Conservation (phyloP, 2,797 vertebrate genomes). For the Anniella stebbinsi region DNA sequence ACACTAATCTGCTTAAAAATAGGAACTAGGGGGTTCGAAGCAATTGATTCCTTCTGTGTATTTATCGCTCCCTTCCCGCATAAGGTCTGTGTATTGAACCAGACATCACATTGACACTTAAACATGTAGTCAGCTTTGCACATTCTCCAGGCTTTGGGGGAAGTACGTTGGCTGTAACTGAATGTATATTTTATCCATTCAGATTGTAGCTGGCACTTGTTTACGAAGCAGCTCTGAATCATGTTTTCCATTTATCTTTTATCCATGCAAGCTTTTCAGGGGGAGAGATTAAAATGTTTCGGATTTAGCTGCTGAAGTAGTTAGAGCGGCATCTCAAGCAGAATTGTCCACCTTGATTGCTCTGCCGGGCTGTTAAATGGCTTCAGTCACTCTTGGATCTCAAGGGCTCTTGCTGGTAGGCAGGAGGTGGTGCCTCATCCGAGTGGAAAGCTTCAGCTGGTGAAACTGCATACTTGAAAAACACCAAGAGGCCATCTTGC, state of each 20-base stretch:
- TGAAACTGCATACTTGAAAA: not conserved
- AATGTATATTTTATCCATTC: conserved; percentile 4
- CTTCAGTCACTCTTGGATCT: not conserved
- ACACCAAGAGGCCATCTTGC: not conserved
- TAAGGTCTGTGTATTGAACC: conserved; percentile 19
- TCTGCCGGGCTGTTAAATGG: fast-evolving
- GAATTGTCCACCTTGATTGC: not conserved
- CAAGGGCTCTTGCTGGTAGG: not conserved
- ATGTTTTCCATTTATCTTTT: not conserved
- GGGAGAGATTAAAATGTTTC: not conserved
- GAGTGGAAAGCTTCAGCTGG: not conserved
- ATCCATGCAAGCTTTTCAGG: not conserved
- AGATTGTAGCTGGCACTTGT: conserved; percentile 19
- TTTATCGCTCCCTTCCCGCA: conserved; percentile 24
- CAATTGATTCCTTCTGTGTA: conserved; percentile 26
- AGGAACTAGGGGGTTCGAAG: conserved; percentile 48
- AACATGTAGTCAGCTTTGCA: conserved; percentile 17
- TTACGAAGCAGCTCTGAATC: conserved; percentile 33
- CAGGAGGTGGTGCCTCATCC: not conserved
- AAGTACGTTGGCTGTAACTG: not conserved
- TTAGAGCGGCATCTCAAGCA: not conserved
- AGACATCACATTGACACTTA: conserved; percentile 19
- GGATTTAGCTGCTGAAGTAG: not conserved
- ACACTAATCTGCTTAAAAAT: conserved; percentile 50
- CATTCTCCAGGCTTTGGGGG: not conserved